These are phyloP conservation scores for Notodonta dromedarius DNA, from an alignment of 2,888 invertebrate species.

Conservation along the genomic window DNA sequence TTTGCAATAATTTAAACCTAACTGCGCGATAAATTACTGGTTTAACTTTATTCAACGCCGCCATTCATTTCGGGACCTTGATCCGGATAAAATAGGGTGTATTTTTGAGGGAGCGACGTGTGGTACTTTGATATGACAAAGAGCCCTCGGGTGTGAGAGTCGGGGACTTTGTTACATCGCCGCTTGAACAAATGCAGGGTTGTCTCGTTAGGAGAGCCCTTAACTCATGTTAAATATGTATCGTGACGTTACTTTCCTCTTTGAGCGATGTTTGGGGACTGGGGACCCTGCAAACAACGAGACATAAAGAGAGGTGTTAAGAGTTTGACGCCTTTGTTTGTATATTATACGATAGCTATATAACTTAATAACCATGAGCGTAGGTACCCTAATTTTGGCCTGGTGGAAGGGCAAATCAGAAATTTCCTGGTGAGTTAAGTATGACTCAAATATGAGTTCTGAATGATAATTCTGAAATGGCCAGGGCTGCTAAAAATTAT, in stretches of 20 bases:
- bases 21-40: not conserved
- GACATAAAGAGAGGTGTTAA: not conserved
- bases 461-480: no score
- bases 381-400: no score
- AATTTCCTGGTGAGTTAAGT: no score
- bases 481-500: no score
- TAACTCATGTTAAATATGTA: not conserved
- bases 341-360: no score
- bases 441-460: no score
- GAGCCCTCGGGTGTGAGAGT: not conserved
- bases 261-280: not conserved
- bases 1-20: slow-evolving; percentile 1
- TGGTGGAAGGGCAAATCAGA: no score
- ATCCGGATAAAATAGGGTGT: not conserved
- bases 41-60: not conserved
- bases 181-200: slow-evolving; percentile 8
- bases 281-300: not conserved
- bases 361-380: no score
- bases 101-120: not conserved
- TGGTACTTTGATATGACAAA: slow-evolving; percentile 5
- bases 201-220: slow-evolving; percentile 1
- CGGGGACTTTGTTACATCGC: slow-evolving; percentile 4
- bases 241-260: not conserved
- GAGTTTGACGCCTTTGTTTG: no score
- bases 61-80: not conserved